Evolutionary conservation across 1,140 invertebrate genomes (phyloP), one percentile per base, ranked within the genome.

Genomic region (Penaeus indicus): DNA sequence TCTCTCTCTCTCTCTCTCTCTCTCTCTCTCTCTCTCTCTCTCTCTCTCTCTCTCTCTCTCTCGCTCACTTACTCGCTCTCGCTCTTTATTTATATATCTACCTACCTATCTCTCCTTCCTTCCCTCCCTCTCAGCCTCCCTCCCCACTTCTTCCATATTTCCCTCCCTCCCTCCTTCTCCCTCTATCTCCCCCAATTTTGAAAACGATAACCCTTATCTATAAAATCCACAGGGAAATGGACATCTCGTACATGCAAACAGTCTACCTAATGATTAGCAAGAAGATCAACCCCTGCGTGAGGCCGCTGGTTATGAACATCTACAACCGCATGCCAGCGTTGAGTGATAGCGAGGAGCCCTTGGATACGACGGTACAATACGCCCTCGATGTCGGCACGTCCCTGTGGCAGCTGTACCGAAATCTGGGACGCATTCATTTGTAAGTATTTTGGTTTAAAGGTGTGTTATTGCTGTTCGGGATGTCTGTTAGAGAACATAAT

Each of bases 231-330:
- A 90, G 90, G 60, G 90, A 90, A 64, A 89, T 90, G 84, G 77
- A 87, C 79, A 86, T 89, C 32, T 63, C 87, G 7, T 90, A 90
- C 80, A 86, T 90, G 63, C 83, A 89, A 62, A 86, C 85, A 47
- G 87, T 86, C 4, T 90, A 87, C 63, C 77, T 90, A 13, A 84
- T 89, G 80, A 67, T 90, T 67, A 90, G 84, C 42, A 89, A 90
- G 69, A 90, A 89, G 75, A 38, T 90, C 42, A 90, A 90, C 72
- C 90, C 90, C 0, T 90, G 90, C 69, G 90, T 90, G 25, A 79
- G 90, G 27, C 90, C 90, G 10, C 85, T 88, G 22, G 84, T 90
- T 42, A 89, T 90, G 84, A 90, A 90, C 79, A 83, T 90, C 61
- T 90, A 90, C 87, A 90, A 89, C 72, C 78, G 84, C 21, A 75